A percentile compares a stretch with the other conserved stretches of the same genome.
phyloP scores from a whole-genome alignment of 2,797 vertebrate genomes.

The Loriculus beryllinus region DNA sequence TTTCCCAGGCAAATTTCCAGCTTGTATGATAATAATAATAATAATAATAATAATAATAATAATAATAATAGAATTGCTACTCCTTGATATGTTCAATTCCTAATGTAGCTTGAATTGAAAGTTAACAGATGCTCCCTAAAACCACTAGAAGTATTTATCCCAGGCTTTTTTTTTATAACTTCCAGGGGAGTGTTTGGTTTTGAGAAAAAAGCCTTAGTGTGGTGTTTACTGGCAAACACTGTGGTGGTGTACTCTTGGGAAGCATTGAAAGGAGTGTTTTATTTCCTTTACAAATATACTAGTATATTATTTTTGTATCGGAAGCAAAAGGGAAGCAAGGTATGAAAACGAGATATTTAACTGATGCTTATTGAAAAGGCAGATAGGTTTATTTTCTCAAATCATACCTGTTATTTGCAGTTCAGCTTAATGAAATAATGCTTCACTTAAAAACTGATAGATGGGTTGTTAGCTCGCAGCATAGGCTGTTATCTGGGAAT shows the following conservation, averaged over 20 bases:
- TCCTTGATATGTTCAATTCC: not conserved
- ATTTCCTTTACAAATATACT: not conserved
- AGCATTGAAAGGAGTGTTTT: not conserved
- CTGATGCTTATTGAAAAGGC: not conserved
- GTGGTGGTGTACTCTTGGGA: not conserved
- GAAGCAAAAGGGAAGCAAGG: not conserved
- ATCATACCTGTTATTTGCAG: not conserved
- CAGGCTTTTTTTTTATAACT: not conserved
- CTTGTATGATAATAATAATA: not conserved
- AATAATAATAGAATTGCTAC: not conserved
- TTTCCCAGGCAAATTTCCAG: not conserved
- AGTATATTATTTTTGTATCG: not conserved
- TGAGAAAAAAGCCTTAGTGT: not conserved
- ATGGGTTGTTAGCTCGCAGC: not conserved
- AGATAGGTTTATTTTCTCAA: not conserved
- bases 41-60: not conserved
- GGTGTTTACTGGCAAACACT: not conserved
- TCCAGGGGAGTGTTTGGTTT: not conserved
- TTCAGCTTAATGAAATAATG: slow-evolving; percentile 13
- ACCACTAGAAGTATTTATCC: slow-evolving; percentile 3
- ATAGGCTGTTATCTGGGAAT: not conserved
- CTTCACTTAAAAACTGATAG: not conserved
- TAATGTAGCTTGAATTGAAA: not conserved
- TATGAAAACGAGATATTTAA: not conserved
- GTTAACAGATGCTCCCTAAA: not conserved